phyloP scores from a whole-genome alignment of 2,113 vertebrate species.

The Rana temporaria region DNA sequence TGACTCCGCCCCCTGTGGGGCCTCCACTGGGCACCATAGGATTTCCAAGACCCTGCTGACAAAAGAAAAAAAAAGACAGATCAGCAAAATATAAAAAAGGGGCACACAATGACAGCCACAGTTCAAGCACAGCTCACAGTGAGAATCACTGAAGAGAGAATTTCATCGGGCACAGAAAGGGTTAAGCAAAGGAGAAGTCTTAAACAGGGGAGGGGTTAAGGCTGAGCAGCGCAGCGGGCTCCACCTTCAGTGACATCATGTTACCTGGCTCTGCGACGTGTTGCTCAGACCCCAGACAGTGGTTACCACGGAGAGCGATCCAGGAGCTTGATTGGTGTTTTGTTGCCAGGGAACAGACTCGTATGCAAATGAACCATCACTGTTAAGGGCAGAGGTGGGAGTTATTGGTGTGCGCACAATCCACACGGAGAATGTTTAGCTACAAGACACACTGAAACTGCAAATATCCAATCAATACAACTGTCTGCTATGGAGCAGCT shows the following conservation, averaged over 20 bases:
- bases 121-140: too few species aligned
- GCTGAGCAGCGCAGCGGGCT: background rate
- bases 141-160: background rate
- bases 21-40: constrained; percentile 91
- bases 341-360: constrained; percentile 87
- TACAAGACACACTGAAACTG: background rate
- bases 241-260: constrained; percentile 39
- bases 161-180: background rate
- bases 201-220: fast-evolving
- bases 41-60: constrained; percentile 83
- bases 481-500: too few species aligned
- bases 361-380: constrained; percentile 82
- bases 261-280: constrained; percentile 90
- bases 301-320: constrained; percentile 92
- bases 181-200: constrained; percentile 21
- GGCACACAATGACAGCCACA: too few species aligned
- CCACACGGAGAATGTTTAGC: background rate
- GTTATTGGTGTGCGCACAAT: constrained; percentile 13
- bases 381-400: constrained; percentile 56
- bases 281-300: constrained; percentile 94
- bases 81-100: background rate
- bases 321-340: constrained; percentile 84
- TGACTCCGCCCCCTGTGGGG: constrained; percentile 82
- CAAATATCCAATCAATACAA: too few species aligned
- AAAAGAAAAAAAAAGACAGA: constrained; percentile 23